Percentiles rank a stretch among this genome's conserved stretches.
Conservation (phyloP, 2,113 vertebrate species). For the Syngnathus scovelli region DNA sequence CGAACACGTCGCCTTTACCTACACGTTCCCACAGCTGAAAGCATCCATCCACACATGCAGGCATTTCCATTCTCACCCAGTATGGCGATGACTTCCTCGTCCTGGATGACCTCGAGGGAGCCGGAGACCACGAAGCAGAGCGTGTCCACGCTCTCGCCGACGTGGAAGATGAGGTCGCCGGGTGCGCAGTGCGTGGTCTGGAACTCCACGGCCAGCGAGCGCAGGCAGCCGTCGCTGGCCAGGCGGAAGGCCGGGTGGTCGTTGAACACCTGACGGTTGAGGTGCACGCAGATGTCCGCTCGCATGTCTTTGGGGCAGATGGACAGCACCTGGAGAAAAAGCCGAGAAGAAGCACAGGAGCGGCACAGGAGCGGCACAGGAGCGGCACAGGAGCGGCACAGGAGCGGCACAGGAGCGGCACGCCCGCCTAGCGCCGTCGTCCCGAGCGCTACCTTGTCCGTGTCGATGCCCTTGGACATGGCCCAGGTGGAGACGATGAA, state of each 20-base stretch:
- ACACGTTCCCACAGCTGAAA: neutral
- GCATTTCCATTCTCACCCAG: slow-evolving; percentile 74
- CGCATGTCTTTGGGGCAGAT: slow-evolving; percentile 99
- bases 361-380: no score
- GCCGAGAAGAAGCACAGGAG: neutral
- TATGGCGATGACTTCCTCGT: slow-evolving; percentile 97
- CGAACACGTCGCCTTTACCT: slow-evolving; percentile 98
- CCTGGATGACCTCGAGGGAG: slow-evolving; percentile 97
- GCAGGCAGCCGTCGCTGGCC: slow-evolving; percentile 92
- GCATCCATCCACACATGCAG: no score
- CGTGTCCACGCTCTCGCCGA: slow-evolving; percentile 94
- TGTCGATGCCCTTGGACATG: slow-evolving; percentile 99
- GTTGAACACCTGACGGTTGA: slow-evolving; percentile 95
- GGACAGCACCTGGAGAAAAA: slow-evolving; percentile 80
- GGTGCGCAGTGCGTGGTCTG: slow-evolving; percentile 97
- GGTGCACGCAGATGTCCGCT: slow-evolving; percentile 96
- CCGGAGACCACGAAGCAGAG: slow-evolving; percentile 97
- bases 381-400: no score
- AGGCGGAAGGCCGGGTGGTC: slow-evolving; percentile 95
- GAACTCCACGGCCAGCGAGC: slow-evolving; percentile 94
- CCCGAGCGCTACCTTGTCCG: slow-evolving; percentile 82
- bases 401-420: no score
- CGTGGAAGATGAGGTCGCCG: slow-evolving; percentile 95
- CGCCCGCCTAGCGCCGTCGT: no score
- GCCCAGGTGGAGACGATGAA: slow-evolving; percentile 99